Percentiles rank a stretch among this genome's conserved stretches.
phyloP scores from a whole-genome alignment of 2,888 invertebrate species.

The Macaria liturata region DNA sequence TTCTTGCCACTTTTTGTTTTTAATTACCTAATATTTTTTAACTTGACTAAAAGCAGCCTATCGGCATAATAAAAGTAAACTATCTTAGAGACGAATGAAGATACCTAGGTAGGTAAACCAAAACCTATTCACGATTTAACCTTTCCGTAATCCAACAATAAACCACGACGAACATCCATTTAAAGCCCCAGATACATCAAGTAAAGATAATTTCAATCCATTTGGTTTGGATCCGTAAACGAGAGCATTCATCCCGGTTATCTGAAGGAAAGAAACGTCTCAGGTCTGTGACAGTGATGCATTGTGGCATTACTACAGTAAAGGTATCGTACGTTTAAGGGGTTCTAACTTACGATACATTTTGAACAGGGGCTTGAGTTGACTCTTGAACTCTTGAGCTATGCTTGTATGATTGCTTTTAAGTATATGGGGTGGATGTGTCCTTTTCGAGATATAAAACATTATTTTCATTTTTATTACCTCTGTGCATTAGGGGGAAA shows the following conservation, averaged over 20 bases:
- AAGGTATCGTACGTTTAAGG: constrained; percentile 32
- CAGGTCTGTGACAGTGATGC: constrained; percentile 58
- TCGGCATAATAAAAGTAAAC: no score
- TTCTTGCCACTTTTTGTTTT: no score
- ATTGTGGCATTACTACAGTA: constrained; percentile 37
- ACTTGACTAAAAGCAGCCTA: no score
- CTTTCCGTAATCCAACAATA: no score
- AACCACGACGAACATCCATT: not conserved
- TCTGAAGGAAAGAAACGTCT: constrained; percentile 50
- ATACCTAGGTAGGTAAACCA: no score
- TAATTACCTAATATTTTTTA: no score
- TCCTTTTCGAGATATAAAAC: no score
- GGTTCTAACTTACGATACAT: constrained; percentile 26
- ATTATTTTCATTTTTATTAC: not conserved
- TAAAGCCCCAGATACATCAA: constrained; percentile 1
- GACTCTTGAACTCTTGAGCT: constrained; percentile 9
- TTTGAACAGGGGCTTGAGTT: constrained; percentile 23
- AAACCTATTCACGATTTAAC: no score
- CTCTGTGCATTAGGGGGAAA: no score
- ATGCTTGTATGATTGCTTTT: constrained; percentile 1
- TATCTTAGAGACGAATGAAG: no score
- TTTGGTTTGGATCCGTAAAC: constrained; percentile 37
- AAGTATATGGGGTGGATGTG: not conserved
- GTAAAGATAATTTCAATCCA: constrained; percentile 14
- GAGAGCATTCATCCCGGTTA: constrained; percentile 52